Base-by-base conservation (phyloP, 2,888 invertebrate genomes). In the Oligia fasciuncula region DNA sequence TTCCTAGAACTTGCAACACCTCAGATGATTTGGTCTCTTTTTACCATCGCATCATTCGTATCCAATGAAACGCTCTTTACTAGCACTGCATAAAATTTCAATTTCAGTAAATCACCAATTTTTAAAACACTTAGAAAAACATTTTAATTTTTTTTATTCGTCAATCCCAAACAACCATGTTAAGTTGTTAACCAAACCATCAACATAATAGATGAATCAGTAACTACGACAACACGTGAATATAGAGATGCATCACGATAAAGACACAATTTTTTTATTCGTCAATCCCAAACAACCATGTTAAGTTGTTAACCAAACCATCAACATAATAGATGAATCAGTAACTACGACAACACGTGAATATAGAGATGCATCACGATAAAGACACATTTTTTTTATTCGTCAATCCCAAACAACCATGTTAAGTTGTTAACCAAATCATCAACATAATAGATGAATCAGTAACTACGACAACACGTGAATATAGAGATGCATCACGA, bases 391-490 rank as follows among this genome's bases (percentile, higher is more conserved):
- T 29, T 29, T 29, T 29, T 29, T 29, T 29, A 14, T 62, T 62
- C 14, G 0, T 60, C n/a, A 3, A 63, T 8, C 35, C 17, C 3
- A 8, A 35, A 3, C 13, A 35, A 63, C 17, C 8, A 17, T 29
- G 29, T 63, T 35, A 57, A 76, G 67, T n/a, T 49, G 71, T 71
- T 62, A 43, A 60, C n/a, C 40, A 76, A 23, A 35, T 66, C 46
- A 70, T 66, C 69, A 76, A 66, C 84, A 68, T 68, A 86, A 43
- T 70, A 84, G 77, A 87, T 80, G 80, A 75, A 86, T 77, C 84
- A 80, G 77, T 78, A 62, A 69, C 57, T 69, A 71, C 73, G 84
- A 77, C 77, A 51, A 81, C 76, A 67, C 67, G 73, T 77, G 78
- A 51, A 69, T 86, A 81, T 73, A 84, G 75, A 84, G 79, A 84